Conservation (phyloP, 2,888 invertebrate genomes). For the Cantharis nigra region DNA sequence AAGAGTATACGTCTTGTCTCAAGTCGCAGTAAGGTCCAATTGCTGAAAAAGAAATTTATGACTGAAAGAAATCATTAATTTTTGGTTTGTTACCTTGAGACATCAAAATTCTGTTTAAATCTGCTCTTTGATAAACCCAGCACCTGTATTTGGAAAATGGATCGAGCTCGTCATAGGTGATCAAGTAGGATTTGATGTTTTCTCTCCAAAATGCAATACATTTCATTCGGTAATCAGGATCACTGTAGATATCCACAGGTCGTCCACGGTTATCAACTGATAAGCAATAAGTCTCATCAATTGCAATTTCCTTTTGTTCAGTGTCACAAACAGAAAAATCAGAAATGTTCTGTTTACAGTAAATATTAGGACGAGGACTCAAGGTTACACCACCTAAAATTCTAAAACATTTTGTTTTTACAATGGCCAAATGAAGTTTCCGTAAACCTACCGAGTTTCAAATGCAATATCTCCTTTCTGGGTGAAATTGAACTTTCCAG, state of each 20-base stretch:
- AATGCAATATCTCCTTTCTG: conserved; percentile 90
- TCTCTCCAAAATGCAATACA: conserved; percentile 99
- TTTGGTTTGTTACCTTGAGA: conserved; percentile 60
- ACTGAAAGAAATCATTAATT: conserved; percentile 36
- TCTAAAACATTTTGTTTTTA: conserved; percentile 51
- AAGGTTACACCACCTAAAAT: conserved; percentile 95
- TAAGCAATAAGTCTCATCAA: conserved; percentile 95
- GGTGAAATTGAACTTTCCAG: conserved; percentile 93
- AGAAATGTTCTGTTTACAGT: conserved; percentile 91
- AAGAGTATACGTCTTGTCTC: conserved; percentile 87
- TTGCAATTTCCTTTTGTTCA: conserved; percentile 90
- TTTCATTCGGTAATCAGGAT: conserved; percentile 94
- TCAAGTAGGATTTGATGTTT: conserved; percentile 92
- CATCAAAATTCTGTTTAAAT: conserved; percentile 84
- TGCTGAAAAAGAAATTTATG: conserved; percentile 71
- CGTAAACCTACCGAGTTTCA: conserved; percentile 66
- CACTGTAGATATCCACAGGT: conserved; percentile 94
- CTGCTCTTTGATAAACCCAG: conserved; percentile 96
- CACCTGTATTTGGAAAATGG: conserved; percentile 94
- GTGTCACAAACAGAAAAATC: conserved; percentile 95
- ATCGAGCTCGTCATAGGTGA: conserved; percentile 95
- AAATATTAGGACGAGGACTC: conserved; percentile 89
- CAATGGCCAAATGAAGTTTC: not conserved
- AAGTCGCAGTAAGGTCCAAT: conserved; percentile 90
- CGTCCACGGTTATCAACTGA: conserved; percentile 95